These are phyloP conservation scores for Lasioglossum oenotherae DNA, from an alignment of 2,888 invertebrate genomes.

Conservation along the genomic window DNA sequence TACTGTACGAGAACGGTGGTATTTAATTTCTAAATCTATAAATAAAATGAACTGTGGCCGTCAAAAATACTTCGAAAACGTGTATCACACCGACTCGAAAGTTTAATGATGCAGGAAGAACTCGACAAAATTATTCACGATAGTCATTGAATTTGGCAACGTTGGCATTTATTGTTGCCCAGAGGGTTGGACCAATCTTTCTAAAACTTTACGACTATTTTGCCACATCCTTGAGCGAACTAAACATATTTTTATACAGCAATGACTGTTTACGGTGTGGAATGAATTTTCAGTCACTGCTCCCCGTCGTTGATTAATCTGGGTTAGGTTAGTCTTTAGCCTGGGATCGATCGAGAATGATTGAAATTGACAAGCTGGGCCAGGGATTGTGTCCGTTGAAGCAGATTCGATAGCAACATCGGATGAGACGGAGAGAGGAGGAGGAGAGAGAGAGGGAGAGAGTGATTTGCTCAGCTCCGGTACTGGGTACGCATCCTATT, in stretches of 20 bases:
- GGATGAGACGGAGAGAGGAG: background rate
- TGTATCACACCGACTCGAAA: background rate
- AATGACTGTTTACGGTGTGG: background rate
- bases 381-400: background rate
- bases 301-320: background rate
- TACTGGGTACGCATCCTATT: conserved; percentile 1
- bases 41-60: background rate
- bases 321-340: background rate
- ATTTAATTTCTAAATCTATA: background rate
- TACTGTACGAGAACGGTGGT: background rate
- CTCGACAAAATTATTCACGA: background rate
- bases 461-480: conserved; percentile 16
- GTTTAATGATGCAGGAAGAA: background rate
- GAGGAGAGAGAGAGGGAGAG: background rate
- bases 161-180: background rate
- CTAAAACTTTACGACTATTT: fast-evolving
- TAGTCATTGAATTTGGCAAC: background rate
- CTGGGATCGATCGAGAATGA: background rate
- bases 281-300: background rate
- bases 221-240: fast-evolving
- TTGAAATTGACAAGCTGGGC: background rate
- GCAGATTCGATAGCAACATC: background rate
- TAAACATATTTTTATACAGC: background rate
- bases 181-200: background rate
- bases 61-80: background rate